Conservation (phyloP, 2,888 invertebrate species). For the Torymus tubicola region DNA sequence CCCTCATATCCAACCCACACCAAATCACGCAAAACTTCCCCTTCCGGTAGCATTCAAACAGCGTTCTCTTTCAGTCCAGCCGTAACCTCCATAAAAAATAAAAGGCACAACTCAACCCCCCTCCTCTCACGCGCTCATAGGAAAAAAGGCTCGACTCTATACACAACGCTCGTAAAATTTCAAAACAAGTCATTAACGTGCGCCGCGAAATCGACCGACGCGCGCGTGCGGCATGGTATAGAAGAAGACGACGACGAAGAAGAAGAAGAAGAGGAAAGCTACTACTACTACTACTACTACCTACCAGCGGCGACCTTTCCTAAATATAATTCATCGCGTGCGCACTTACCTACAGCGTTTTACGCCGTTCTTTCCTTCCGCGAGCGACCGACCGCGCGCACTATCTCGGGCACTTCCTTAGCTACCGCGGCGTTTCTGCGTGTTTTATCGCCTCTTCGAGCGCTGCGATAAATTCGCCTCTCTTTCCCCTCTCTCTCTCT, state of each 20-base stretch:
- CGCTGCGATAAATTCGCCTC: neutral
- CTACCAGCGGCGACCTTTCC: constrained; percentile 60
- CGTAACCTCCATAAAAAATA: too few species aligned
- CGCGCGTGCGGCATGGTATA: neutral
- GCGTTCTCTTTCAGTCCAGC: too few species aligned
- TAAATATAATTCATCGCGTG: constrained; percentile 64
- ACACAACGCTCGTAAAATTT: constrained; percentile 25
- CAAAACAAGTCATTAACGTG: constrained; percentile 33
- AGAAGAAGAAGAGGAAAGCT: constrained; percentile 8
- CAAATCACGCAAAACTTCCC: too few species aligned
- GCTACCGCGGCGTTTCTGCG: constrained; percentile 6
- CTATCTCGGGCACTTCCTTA: constrained; percentile 24
- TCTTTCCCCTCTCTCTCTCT: constrained; percentile 1
- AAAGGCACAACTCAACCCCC: too few species aligned
- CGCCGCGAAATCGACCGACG: neutral
- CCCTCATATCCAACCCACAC: too few species aligned
- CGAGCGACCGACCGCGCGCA: neutral
- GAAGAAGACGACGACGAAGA: constrained; percentile 39
- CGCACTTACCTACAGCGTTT: neutral
- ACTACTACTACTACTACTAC: too few species aligned
- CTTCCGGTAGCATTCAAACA: too few species aligned
- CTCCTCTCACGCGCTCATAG: too few species aligned
- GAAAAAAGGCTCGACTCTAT: too few species aligned
- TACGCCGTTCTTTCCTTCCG: constrained; percentile 8
- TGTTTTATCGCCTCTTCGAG: constrained; percentile 35